These are phyloP conservation scores for Acanthosoma haemorrhoidale DNA, from an alignment of 2,888 invertebrate genomes.

Conservation along the genomic window DNA sequence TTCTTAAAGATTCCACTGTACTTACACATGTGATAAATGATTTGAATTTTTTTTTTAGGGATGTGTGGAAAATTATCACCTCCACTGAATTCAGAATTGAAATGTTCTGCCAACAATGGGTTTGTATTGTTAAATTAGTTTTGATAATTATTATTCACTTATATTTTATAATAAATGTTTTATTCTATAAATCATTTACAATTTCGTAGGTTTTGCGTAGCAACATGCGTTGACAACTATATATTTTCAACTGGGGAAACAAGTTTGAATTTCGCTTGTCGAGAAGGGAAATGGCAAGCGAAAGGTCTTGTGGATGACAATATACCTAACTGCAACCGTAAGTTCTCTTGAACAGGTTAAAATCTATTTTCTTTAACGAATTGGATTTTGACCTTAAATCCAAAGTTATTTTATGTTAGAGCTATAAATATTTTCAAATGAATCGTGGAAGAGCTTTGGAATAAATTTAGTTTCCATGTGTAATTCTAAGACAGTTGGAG, in stretches of 20 bases:
- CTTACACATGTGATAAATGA: background rate
- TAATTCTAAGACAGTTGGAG: too few relatives aligned
- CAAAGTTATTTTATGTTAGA: too few relatives aligned
- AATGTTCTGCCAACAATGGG: constrained; percentile 33
- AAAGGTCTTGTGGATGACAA: constrained; percentile 47
- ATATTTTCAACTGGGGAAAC: constrained; percentile 53
- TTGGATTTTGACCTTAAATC: too few relatives aligned
- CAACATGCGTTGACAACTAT: constrained; percentile 48
- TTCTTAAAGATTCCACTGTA: background rate
- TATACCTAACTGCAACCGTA: constrained; percentile 61
- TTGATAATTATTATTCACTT: background rate
- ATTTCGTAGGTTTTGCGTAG: constrained; percentile 50
- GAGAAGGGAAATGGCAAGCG: constrained; percentile 50
- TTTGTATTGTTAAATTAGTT: background rate
- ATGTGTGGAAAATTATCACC: constrained; percentile 42
- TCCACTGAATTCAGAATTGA: constrained; percentile 40
- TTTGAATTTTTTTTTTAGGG: constrained; percentile 31
- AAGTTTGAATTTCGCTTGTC: constrained; percentile 50
- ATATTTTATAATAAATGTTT: background rate
- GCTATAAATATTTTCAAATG: too few relatives aligned
- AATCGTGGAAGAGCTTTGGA: too few relatives aligned
- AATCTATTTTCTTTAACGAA: too few relatives aligned
- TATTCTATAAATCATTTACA: background rate
- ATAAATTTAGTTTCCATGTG: too few relatives aligned
- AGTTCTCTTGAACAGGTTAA: too few relatives aligned